Conservation (phyloP, 2,888 invertebrate species). For the Stenchaetothrips biformis region DNA sequence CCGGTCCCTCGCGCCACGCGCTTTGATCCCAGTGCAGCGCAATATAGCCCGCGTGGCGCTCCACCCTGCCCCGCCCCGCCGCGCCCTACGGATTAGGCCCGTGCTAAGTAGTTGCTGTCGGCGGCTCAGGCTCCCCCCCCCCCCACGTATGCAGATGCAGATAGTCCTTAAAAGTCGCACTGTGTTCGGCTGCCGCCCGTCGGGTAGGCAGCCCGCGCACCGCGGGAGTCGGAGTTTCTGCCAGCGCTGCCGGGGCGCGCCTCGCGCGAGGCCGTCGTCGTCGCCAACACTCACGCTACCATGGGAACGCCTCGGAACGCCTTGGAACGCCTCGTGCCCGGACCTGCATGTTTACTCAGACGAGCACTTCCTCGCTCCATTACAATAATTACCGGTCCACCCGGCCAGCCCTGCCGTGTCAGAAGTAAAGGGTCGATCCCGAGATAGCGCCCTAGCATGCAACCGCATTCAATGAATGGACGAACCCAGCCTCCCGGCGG, state of each 20-base stretch:
- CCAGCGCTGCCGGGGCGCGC: too few species aligned
- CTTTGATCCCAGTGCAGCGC: too few species aligned
- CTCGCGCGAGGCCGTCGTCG: too few species aligned
- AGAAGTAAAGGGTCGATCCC: not conserved
- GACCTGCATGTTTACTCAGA: not conserved
- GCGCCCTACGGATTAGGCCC: not conserved
- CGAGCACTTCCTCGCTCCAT: not conserved
- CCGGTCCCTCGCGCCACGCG: too few species aligned
- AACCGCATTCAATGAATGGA: not conserved
- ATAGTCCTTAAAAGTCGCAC: constrained; percentile 13
- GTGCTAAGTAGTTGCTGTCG: constrained; percentile 14
- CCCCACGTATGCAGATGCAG: not conserved
- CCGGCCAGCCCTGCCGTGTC: not conserved
- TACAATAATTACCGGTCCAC: not conserved
- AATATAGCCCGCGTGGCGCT: too few species aligned
- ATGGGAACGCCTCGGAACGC: too few species aligned
- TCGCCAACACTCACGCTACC: too few species aligned
- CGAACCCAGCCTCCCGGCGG: not conserved
- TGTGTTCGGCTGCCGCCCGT: not conserved
- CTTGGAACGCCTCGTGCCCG: too few species aligned
- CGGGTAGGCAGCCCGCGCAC: too few species aligned
- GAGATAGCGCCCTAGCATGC: not conserved
- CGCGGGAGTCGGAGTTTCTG: too few species aligned
- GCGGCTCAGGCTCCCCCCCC: not conserved
- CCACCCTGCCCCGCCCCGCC: too few species aligned